These are phyloP conservation scores for Sardina pilchardus DNA, from an alignment of 2,113 vertebrate genomes.

Conservation along the genomic window DNA sequence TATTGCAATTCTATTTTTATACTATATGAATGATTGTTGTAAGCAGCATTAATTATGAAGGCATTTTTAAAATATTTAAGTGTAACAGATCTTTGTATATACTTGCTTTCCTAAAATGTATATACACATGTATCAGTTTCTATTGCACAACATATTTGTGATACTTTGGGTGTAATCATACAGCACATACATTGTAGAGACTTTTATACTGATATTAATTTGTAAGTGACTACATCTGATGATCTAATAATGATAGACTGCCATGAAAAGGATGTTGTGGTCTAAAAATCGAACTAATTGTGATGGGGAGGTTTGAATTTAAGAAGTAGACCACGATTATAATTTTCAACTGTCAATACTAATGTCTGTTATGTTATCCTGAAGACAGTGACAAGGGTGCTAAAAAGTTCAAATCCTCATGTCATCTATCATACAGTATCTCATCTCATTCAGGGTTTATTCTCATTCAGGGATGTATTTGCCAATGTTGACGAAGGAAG, in stretches of 20 bases:
- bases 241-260: background rate
- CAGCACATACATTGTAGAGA: background rate
- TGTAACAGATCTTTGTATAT: conserved; percentile 44
- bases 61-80: conserved; percentile 47
- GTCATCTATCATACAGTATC: background rate
- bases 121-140: conserved; percentile 3
- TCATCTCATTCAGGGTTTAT: background rate
- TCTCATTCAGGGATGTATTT: background rate
- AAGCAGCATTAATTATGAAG: conserved; percentile 21
- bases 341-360: background rate
- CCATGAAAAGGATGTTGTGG: background rate
- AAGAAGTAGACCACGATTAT: background rate
- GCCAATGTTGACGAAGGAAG: background rate
- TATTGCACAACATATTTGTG: background rate
- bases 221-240: background rate
- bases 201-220: background rate
- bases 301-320: background rate
- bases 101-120: conserved; percentile 3
- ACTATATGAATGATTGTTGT: conserved; percentile 32
- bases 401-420: background rate
- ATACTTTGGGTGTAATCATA: background rate
- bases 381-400: background rate
- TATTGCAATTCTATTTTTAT: conserved; percentile 49
- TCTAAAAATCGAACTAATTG: too few relatives aligned
- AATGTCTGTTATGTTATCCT: background rate